Evolutionary conservation across 2,113 vertebrate genomes (phyloP), one percentile per base, ranked within the genome.

Genomic region (Ceuthmochares aereus): DNA sequence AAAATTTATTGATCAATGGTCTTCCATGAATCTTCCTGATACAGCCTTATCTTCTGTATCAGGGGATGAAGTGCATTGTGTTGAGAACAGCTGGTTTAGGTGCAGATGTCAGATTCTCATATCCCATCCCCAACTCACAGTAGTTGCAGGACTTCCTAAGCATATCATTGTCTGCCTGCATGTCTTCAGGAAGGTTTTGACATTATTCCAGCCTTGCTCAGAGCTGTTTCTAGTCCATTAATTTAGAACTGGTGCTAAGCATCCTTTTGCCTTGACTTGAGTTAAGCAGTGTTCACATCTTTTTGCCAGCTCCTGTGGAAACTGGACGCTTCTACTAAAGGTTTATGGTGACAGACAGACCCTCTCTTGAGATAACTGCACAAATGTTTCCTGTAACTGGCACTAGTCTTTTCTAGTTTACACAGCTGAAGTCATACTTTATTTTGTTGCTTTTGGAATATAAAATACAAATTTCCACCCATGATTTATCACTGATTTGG

Each of bases 401-500:
- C 51, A 25, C 68, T 51, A 84, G 70, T 52, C 30, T 80, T 84
- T 94, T 69, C 52, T 43, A 88, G 59, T 73, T 22, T 77, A 70
- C 47, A 86, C 13, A 86, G 72, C 47, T 52, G 17, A 95, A 96
- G 60, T 90, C 90, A 84, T 76, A 86, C 82, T 93, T 88, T 88
- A 91, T 96, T 95, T 95, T 92, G 85, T 86, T 88, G 64, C 47
- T 90, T 88, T 72, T 88, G n/a, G 73, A 92, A 95, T 93, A 86
- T 90, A 93, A 96, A 96, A 93, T 87, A 92, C 56, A 56, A 90
- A 93, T 95, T 94, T 95, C 40, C 73, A 95, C 90, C 67, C 93
- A 90, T 93, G 85, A 92, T 94, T 96, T 96, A 92, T 95, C 68
- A 78, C 69, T 94, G 87, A 95, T 96, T 96, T 92, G 76, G n/a